Conservation (phyloP, 2,888 invertebrate species). For the Dasypolia templi region DNA sequence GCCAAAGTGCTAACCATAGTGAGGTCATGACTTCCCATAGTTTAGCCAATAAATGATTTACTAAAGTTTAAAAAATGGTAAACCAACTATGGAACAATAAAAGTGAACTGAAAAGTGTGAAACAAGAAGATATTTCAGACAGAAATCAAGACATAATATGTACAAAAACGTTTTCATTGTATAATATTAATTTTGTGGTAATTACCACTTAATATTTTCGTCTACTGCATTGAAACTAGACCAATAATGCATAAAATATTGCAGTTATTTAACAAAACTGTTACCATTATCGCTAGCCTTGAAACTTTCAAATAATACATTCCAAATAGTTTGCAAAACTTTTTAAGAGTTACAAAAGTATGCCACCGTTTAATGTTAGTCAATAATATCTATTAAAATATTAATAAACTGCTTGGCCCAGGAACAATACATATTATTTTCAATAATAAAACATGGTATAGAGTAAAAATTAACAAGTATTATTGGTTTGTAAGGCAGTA, state of each 20-base stretch:
- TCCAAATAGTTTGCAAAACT: slow-evolving; percentile 29
- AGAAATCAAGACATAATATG: no score
- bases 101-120: no score
- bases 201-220: not conserved
- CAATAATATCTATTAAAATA: slow-evolving; percentile 1
- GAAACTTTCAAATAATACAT: slow-evolving; percentile 50
- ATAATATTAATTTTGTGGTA: not conserved
- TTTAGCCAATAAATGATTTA: not conserved
- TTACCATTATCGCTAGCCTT: slow-evolving; percentile 29
- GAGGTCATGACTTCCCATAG: slow-evolving; percentile 7
- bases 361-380: not conserved
- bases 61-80: no score
- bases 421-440: not conserved
- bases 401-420: not conserved
- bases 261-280: slow-evolving; percentile 35
- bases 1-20: not conserved
- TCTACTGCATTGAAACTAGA: not conserved
- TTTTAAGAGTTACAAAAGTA: slow-evolving; percentile 22
- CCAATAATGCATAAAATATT: not conserved
- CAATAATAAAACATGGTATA: no score
- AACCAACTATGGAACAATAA: no score
- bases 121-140: no score
- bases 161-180: no score
- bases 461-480: no score
- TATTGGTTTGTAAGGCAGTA: no score